Conservation (phyloP, 2,888 invertebrate species). For the Cosmia pyralina region DNA sequence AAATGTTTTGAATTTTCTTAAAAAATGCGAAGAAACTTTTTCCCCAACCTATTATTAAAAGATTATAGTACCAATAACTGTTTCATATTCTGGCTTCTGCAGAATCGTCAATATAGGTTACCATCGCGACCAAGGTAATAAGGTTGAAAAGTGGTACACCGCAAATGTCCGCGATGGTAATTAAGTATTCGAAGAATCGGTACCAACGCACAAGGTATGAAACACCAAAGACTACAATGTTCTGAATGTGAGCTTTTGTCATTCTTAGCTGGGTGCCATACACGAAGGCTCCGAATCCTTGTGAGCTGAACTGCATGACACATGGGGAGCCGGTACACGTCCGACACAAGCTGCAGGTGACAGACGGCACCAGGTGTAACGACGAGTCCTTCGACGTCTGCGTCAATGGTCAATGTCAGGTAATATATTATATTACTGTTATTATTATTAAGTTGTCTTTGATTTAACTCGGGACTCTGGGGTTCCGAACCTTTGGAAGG, state of each 20-base stretch:
- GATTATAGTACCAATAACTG: not conserved
- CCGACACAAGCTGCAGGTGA: slow-evolving; percentile 94
- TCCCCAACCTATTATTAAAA: too few species aligned
- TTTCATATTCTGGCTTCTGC: not conserved
- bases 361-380: slow-evolving; percentile 95
- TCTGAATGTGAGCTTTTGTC: not conserved
- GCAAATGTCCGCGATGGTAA: too few species aligned
- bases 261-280: slow-evolving; percentile 95
- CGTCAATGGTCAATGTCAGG: slow-evolving; percentile 98
- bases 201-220: not conserved
- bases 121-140: too few species aligned
- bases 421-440: too few species aligned
- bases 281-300: slow-evolving; percentile 96
- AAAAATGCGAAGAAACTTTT: too few species aligned
- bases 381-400: slow-evolving; percentile 97
- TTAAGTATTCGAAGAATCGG: not conserved
- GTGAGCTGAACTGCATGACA: slow-evolving; percentile 99
- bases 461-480: too few species aligned
- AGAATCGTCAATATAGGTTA: not conserved
- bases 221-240: not conserved
- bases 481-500: too few species aligned
- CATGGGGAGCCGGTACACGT: slow-evolving; percentile 97
- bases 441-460: too few species aligned
- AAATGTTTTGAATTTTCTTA: too few species aligned
- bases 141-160: too few species aligned